Conservation (phyloP, 92 coral and sea anemone genomes). For the Phenganax stokvisi region DNA sequence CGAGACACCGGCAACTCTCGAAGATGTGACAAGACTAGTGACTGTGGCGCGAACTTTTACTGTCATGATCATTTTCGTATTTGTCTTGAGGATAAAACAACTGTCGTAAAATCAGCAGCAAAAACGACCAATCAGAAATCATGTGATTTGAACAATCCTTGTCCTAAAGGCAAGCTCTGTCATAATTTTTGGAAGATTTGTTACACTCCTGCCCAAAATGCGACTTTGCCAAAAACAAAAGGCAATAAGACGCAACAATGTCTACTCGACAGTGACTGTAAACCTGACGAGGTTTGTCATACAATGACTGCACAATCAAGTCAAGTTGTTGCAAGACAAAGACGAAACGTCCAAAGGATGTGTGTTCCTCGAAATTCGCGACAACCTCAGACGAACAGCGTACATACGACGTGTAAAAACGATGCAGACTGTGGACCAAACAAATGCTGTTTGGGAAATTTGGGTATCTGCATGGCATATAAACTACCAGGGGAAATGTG, state of each 20-base stretch:
- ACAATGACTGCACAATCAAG: background rate
- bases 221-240: background rate
- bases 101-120: background rate
- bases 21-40: background rate
- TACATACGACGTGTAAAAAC: constrained; percentile 41
- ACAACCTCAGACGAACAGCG: background rate
- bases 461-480: constrained; percentile 57
- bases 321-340: constrained; percentile 13
- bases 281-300: constrained; percentile 8
- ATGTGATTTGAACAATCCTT: background rate
- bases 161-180: constrained; percentile 24
- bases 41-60: constrained; percentile 19
- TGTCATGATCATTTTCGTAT: constrained; percentile 31
- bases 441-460: constrained; percentile 56
- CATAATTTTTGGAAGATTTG: constrained; percentile 29
- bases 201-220: constrained; percentile 19
- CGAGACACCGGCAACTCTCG: constrained; percentile 14
- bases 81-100: background rate
- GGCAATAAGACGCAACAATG: constrained; percentile 10
- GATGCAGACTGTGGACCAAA: constrained; percentile 61
- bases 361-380: background rate
- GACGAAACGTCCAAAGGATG: constrained; percentile 20
- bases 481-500: constrained; percentile 59
- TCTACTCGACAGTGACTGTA: constrained; percentile 30
- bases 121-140: background rate